Conservation (phyloP, 2,113 vertebrate genomes). For the Nothobranchius kuhntae region DNA sequence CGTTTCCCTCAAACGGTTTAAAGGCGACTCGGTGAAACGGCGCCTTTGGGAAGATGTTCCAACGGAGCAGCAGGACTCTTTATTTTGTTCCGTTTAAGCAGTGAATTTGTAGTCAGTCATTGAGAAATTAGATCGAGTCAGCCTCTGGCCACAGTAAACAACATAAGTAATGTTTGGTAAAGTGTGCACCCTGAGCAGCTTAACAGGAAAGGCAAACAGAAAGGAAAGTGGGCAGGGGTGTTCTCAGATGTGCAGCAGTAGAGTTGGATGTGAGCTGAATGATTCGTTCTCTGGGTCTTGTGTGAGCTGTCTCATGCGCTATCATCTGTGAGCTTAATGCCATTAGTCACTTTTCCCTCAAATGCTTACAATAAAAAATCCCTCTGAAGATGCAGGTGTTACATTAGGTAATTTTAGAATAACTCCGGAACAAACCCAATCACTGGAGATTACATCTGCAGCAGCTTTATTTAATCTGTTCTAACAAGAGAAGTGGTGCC, state of each 20-base stretch:
- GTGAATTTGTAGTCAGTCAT: background rate
- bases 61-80: background rate
- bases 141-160: background rate
- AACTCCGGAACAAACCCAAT: no score
- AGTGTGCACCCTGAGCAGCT: background rate
- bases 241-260: background rate
- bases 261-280: background rate
- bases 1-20: background rate
- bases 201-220: background rate
- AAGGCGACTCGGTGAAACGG: background rate
- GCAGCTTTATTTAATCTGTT: conserved; percentile 2
- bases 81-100: background rate
- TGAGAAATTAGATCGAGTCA: background rate
- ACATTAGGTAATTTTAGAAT: no score
- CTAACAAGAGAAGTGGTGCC: conserved; percentile 14
- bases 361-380: no score
- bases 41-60: background rate
- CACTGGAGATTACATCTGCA: background rate
- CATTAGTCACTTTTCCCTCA: no score
- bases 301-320: no score
- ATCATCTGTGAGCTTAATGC: no score
- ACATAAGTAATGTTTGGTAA: background rate
- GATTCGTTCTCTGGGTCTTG: background rate
- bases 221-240: background rate
- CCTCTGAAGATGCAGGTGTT: no score